phyloP scores from a whole-genome alignment of 2,888 invertebrate species.

The Heliconius cydno region DNA sequence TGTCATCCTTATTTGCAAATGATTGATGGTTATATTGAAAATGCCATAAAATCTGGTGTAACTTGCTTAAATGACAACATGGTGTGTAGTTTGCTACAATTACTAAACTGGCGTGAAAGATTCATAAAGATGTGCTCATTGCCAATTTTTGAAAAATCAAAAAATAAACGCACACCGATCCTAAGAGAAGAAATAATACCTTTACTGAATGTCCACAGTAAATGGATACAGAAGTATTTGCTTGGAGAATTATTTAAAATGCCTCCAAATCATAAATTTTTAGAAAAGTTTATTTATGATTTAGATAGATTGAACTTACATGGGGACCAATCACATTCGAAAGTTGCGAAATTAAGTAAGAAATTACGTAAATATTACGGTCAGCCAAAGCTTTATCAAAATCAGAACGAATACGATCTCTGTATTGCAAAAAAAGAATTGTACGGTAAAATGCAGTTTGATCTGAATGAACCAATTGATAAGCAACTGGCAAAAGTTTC shows the following conservation, averaged over 20 bases:
- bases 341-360: constrained; percentile 66
- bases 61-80: constrained; percentile 63
- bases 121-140: constrained; percentile 71
- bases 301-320: constrained; percentile 52
- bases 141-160: constrained; percentile 62
- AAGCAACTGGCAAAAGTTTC: constrained; percentile 60
- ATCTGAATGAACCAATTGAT: constrained; percentile 63
- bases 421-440: constrained; percentile 55
- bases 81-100: constrained; percentile 71
- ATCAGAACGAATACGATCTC: constrained; percentile 60
- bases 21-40: constrained; percentile 73
- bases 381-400: constrained; percentile 68
- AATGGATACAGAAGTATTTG: constrained; percentile 88
- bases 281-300: constrained; percentile 52
- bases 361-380: constrained; percentile 70
- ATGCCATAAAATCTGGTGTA: constrained; percentile 59
- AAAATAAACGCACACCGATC: constrained; percentile 63
- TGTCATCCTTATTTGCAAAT: constrained; percentile 76
- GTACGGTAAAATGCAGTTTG: constrained; percentile 60
- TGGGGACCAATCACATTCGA: constrained; percentile 57
- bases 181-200: constrained; percentile 82
- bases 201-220: constrained; percentile 87
- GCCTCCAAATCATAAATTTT: constrained; percentile 50
- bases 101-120: constrained; percentile 82
- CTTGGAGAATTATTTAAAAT: constrained; percentile 64